Conservation (phyloP, 2,113 vertebrate species). For the Lamprologus ornatipinnis region DNA sequence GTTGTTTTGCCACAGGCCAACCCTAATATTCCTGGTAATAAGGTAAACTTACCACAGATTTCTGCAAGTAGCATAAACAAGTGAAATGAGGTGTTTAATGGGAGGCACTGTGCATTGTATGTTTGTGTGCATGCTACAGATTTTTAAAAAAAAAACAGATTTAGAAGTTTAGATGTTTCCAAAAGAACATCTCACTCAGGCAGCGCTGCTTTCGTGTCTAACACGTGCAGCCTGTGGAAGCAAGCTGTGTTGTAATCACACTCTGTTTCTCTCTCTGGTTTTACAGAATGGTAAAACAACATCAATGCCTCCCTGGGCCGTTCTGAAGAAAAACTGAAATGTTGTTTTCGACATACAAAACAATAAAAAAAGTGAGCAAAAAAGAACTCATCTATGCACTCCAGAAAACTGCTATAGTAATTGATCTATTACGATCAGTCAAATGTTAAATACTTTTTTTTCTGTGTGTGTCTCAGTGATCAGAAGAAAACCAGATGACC, state of each 20-base stretch:
- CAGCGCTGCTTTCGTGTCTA: not conserved
- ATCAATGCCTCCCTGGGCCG: accelerated
- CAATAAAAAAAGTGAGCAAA: not conserved
- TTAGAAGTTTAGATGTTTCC: not conserved
- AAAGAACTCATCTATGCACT: not conserved
- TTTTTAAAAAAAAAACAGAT: not conserved
- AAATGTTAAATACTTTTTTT: not conserved
- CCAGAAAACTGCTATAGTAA: not conserved
- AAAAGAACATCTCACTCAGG: not conserved
- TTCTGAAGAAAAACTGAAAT: not conserved
- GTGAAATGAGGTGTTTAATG: not conserved
- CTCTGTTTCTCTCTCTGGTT: not conserved
- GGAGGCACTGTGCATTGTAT: not conserved
- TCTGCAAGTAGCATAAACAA: not conserved
- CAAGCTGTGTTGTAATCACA: not conserved
- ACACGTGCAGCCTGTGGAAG: not conserved
- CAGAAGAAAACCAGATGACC: not conserved
- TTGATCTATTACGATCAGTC: accelerated
- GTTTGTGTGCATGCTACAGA: not conserved
- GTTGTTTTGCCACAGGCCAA: not conserved
- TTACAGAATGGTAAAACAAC: not conserved
- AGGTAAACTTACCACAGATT: not conserved
- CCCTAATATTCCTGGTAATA: not conserved
- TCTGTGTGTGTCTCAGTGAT: not conserved
- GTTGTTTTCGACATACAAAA: not conserved